A percentile compares a stretch with the other conserved stretches of the same genome.
Conservation (phyloP, 2,888 invertebrate species). For the Neoascia interrupta region DNA sequence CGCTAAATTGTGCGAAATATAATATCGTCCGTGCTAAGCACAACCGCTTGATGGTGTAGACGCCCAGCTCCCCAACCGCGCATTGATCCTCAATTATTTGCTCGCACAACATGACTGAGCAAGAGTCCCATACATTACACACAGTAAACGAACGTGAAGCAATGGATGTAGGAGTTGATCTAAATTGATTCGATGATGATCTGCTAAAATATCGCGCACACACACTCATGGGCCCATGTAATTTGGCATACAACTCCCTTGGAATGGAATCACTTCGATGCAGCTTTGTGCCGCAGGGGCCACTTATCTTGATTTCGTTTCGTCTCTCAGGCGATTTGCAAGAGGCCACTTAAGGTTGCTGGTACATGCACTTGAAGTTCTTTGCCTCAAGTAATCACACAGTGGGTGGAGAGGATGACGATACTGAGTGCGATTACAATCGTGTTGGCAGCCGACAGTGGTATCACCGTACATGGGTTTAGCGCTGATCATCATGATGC, state of each 20-base stretch:
- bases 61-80: too few relatives aligned
- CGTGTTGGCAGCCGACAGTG: conserved; percentile 13
- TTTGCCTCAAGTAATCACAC: conserved; percentile 38
- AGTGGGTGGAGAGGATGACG: conserved; percentile 45
- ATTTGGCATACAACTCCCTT: conserved; percentile 35
- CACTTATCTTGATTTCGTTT: conserved; percentile 22
- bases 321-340: conserved; percentile 25
- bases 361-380: conserved; percentile 31
- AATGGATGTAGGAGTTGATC: too few relatives aligned
- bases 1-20: too few relatives aligned
- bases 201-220: conserved; percentile 44
- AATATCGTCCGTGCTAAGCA: too few relatives aligned
- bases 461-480: conserved; percentile 1
- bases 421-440: conserved; percentile 28
- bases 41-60: too few relatives aligned
- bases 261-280: conserved; percentile 20
- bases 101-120: too few relatives aligned
- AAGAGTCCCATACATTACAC: too few relatives aligned
- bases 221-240: not conserved
- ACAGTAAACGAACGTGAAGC: too few relatives aligned
- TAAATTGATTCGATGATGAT: conserved; percentile 55
- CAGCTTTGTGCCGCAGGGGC: conserved; percentile 6
- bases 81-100: too few relatives aligned
- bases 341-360: conserved; percentile 17
- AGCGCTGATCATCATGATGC: conserved; percentile 35